Evolutionary conservation across 2,888 invertebrate species (phyloP).

Genomic region (Heliconius erato): DNA sequence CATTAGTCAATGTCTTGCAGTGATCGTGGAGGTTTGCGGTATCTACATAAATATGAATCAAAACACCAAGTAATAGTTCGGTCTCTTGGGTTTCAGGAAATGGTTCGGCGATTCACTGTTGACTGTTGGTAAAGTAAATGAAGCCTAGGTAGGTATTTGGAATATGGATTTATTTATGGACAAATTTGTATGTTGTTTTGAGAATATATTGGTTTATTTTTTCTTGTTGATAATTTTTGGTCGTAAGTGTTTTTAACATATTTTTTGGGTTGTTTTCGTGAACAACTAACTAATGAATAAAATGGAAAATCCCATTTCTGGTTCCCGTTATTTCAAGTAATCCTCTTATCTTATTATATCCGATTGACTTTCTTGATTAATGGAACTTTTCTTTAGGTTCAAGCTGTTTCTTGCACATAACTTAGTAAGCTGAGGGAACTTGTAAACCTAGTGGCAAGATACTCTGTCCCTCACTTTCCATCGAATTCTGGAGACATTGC

Average conservation of each 20-base stretch:
- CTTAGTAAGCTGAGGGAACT: too few species aligned
- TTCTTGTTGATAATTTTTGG: neutral
- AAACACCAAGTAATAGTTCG: constrained; percentile 44
- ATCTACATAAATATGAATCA: constrained; percentile 46
- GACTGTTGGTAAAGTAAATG: constrained; percentile 28
- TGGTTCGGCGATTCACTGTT: constrained; percentile 31
- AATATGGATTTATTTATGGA: neutral
- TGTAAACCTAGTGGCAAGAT: too few species aligned
- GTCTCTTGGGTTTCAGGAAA: constrained; percentile 33
- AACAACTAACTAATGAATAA: too few species aligned
- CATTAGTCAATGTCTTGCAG: constrained; percentile 78
- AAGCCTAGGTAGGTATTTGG: neutral
- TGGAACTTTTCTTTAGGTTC: too few species aligned
- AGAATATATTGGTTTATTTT: neutral
- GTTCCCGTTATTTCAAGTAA: too few species aligned
- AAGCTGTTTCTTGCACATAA: too few species aligned
- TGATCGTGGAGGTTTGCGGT: constrained; percentile 41
- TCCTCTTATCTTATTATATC: too few species aligned
- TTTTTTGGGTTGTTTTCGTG: too few species aligned
- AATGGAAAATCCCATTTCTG: too few species aligned
- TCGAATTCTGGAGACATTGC: too few species aligned
- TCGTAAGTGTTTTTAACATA: neutral
- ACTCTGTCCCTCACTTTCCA: too few species aligned
- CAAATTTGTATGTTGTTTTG: neutral
- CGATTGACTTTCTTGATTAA: too few species aligned